A percentile compares a stretch with the other conserved stretches of the same genome.
These are phyloP conservation scores for Periophthalmodon schlosseri DNA, from an alignment of 2,113 vertebrate genomes.

Conservation along the genomic window DNA sequence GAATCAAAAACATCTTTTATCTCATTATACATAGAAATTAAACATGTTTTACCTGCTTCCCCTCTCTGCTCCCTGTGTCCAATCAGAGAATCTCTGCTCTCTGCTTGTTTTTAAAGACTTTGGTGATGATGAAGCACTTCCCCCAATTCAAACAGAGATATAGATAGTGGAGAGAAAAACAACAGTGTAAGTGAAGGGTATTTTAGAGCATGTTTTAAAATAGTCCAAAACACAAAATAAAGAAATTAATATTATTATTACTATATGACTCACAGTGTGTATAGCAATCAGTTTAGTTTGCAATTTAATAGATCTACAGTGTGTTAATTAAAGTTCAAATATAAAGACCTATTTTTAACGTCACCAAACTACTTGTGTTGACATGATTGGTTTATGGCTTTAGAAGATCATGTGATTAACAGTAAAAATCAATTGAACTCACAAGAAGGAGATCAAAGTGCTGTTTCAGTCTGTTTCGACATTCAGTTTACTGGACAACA, in stretches of 20 bases:
- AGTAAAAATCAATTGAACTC: conserved; percentile 2
- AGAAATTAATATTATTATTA: not conserved
- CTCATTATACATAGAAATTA: not conserved
- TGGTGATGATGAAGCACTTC: conserved; percentile 37
- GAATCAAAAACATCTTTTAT: not conserved
- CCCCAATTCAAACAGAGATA: conserved; percentile 54
- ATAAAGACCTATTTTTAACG: not conserved
- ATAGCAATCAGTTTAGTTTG: not conserved
- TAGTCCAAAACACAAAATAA: not conserved
- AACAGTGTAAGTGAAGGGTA: not conserved
- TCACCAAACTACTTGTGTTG: not conserved
- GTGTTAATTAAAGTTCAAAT: not conserved
- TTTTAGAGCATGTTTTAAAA: not conserved
- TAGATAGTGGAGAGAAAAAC: not conserved
- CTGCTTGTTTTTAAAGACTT: conserved; percentile 53
- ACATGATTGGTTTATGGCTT: not conserved
- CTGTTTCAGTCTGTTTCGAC: not conserved
- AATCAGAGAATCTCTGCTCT: conserved; percentile 23
- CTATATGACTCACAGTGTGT: not conserved
- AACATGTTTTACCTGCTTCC: conserved; percentile 49
- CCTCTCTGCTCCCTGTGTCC: conserved; percentile 24
- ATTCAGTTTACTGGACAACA: not conserved
- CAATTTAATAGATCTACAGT: not conserved
- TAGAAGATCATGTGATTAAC: not conserved
- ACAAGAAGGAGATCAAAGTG: not conserved